These are phyloP conservation scores for Hirudo medicinalis DNA, from an alignment of 1,140 invertebrate species.

Conservation along the genomic window DNA sequence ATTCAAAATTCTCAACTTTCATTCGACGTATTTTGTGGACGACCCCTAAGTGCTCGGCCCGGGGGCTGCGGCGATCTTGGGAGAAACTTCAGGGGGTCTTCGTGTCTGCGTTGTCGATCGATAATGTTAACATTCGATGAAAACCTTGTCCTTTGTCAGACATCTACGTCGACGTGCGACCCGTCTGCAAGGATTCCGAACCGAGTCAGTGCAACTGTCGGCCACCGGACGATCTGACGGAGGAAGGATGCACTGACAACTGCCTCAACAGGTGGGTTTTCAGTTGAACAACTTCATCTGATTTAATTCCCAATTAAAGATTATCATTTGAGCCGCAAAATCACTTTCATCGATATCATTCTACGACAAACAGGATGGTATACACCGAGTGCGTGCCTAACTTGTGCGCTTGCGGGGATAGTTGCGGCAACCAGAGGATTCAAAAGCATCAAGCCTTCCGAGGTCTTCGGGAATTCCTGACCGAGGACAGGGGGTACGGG, in stretches of 20 bases:
- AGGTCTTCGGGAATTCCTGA: slow-evolving; percentile 79
- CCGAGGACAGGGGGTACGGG: slow-evolving; percentile 73
- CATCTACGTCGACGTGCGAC: slow-evolving; percentile 73
- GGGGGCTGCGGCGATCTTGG: not conserved
- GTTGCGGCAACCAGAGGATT: slow-evolving; percentile 60
- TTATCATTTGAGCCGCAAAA: not conserved
- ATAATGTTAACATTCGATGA: too few species aligned
- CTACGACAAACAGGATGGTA: slow-evolving; percentile 50
- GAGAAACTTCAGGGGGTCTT: too few species aligned
- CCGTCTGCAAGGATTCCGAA: slow-evolving; percentile 58
- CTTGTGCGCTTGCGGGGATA: slow-evolving; percentile 65
- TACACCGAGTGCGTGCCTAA: slow-evolving; percentile 77
- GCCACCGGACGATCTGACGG: slow-evolving; percentile 36
- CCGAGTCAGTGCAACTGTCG: slow-evolving; percentile 74
- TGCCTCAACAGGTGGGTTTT: slow-evolving; percentile 70
- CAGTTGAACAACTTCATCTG: not conserved
- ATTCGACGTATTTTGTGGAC: not conserved
- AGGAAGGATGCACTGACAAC: slow-evolving; percentile 66
- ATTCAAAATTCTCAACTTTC: not conserved
- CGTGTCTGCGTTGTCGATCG: too few species aligned
- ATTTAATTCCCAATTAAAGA: not conserved
- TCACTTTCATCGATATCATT: not conserved
- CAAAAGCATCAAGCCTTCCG: slow-evolving; percentile 76
- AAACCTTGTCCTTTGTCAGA: slow-evolving; percentile 44
- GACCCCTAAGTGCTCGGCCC: too few species aligned